Percentiles rank a stretch among this genome's conserved stretches.
phyloP scores from a whole-genome alignment of 1,140 invertebrate species.

The Potamilus streckersoni region DNA sequence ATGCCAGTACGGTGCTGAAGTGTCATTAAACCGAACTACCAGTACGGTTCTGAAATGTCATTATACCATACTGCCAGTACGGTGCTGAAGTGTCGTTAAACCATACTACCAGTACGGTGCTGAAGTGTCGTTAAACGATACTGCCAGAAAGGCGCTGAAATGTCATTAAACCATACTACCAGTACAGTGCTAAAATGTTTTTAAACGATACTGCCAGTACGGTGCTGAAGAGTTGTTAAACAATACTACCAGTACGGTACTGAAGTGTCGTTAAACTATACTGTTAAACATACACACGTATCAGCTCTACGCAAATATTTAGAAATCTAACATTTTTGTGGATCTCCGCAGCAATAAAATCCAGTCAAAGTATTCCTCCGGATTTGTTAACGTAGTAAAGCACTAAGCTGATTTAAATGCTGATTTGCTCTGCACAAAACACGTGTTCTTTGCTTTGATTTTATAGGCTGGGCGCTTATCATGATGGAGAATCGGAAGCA shows the following conservation, averaged over 20 bases:
- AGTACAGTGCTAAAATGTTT: too few species aligned
- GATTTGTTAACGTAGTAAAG: background rate
- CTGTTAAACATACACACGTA: background rate
- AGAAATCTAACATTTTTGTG: background rate
- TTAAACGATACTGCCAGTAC: background rate
- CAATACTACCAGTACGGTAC: too few species aligned
- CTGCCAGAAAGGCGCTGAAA: too few species aligned
- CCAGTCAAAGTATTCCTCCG: background rate
- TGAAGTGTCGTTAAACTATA: background rate
- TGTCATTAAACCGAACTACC: background rate
- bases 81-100: background rate
- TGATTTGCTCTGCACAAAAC: background rate
- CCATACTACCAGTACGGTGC: too few species aligned
- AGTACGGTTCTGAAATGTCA: background rate
- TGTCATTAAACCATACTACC: background rate
- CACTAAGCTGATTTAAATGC: background rate
- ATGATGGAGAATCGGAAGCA: constrained; percentile 53
- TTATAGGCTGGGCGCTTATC: constrained; percentile 50
- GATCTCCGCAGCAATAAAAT: background rate
- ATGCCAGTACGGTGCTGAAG: too few species aligned
- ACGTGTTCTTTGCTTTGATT: background rate
- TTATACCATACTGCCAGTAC: background rate
- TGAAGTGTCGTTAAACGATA: background rate
- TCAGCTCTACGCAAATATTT: background rate
- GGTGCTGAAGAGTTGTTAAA: background rate